These are phyloP conservation scores for Synergus laeviventris DNA, from an alignment of 2,888 invertebrate genomes.

Conservation along the genomic window DNA sequence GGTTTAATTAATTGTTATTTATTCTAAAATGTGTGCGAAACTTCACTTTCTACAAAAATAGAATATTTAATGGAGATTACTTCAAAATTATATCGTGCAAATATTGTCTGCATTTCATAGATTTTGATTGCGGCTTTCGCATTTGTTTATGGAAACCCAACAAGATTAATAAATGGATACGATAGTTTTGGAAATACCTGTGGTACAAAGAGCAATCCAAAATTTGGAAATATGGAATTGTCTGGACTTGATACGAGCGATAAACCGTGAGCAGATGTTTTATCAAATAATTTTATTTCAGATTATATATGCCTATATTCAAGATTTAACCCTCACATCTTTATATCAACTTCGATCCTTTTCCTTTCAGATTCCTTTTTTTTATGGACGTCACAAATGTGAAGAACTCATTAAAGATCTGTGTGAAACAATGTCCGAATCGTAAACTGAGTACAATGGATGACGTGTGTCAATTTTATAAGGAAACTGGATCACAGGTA, in stretches of 20 bases:
- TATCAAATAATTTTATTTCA: slow-evolving; percentile 7
- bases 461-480: slow-evolving; percentile 86
- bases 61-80: neutral
- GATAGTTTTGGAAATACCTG: slow-evolving; percentile 97
- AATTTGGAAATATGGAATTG: slow-evolving; percentile 83
- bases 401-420: slow-evolving; percentile 88
- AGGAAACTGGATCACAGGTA: slow-evolving; percentile 84
- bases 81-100: neutral
- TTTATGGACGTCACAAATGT: slow-evolving; percentile 89
- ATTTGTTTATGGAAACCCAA: slow-evolving; percentile 91
- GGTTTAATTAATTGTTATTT: neutral
- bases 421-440: slow-evolving; percentile 92
- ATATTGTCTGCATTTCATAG: slow-evolving; percentile 76
- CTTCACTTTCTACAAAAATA: neutral
- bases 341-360: slow-evolving; percentile 27
- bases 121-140: slow-evolving; percentile 91
- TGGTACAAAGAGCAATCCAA: slow-evolving; percentile 88
- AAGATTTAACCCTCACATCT: too few species aligned
- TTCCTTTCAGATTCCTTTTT: slow-evolving; percentile 82
- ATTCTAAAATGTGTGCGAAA: neutral
- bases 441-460: slow-evolving; percentile 79
- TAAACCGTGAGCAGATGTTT: slow-evolving; percentile 78
- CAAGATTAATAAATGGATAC: slow-evolving; percentile 91
- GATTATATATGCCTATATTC: too few species aligned
- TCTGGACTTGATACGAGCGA: slow-evolving; percentile 89